A percentile compares a stretch with the other conserved stretches of the same genome.
phyloP scores from a whole-genome alignment of 2,797 vertebrate species.

The Hemibagrus guttatus region DNA sequence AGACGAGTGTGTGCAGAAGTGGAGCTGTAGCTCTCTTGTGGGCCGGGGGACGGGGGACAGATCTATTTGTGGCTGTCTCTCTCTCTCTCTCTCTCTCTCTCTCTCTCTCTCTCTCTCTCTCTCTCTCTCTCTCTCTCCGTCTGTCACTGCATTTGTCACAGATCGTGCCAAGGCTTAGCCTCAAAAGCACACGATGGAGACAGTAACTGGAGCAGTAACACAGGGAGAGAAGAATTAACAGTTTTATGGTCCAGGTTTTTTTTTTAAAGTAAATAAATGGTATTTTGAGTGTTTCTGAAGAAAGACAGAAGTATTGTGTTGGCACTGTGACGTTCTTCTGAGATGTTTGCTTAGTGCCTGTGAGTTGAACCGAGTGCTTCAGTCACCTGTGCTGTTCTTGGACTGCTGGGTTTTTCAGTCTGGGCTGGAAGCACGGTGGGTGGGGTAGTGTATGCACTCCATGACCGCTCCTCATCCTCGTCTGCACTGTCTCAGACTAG shows the following conservation, averaged over 20 bases:
- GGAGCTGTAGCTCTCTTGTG: conserved; percentile 74
- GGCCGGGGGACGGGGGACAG: conserved; percentile 63
- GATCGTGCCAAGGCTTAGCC: conserved; percentile 46
- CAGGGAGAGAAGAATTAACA: not conserved
- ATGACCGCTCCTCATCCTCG: conserved; percentile 28
- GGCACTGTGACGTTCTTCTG: not conserved
- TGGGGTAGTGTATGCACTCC: conserved; percentile 11
- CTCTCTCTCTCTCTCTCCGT: conserved; percentile 67
- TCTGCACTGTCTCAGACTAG: conserved; percentile 33
- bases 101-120: conserved; percentile 64
- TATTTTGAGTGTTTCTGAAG: not conserved
- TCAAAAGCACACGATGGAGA: conserved; percentile 27
- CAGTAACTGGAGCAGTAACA: conserved; percentile 65
- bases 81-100: conserved; percentile 25
- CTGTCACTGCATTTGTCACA: conserved; percentile 66
- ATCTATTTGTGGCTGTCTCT: conserved; percentile 71
- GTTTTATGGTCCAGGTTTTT: not conserved
- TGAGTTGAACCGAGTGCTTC: conserved; percentile 14
- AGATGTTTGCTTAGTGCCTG: conserved; percentile 3
- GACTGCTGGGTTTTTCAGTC: conserved; percentile 32
- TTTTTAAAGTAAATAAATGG: not conserved
- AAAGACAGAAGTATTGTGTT: not conserved
- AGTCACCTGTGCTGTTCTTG: conserved; percentile 51
- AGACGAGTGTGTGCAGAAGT: conserved; percentile 72
- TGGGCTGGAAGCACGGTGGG: conserved; percentile 1